Evolutionary conservation across 2,113 vertebrate genomes (phyloP).

Genomic region (Diphyllodes magnificus): DNA sequence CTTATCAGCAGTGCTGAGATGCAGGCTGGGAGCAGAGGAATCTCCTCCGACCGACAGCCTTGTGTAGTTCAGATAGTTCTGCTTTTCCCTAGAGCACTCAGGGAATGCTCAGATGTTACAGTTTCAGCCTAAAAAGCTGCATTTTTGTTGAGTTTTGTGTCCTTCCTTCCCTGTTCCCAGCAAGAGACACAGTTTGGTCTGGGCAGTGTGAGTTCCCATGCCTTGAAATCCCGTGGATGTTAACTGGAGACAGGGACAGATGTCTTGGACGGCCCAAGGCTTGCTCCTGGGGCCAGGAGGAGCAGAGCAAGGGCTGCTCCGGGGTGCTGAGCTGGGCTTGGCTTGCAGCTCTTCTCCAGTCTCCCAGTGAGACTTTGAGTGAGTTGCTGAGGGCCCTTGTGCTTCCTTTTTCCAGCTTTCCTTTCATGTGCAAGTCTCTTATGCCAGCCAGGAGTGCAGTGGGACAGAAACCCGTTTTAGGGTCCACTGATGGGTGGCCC

Average conservation of each 20-base stretch:
- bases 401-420: background rate
- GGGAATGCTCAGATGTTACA: fast-evolving
- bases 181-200: fast-evolving
- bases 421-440: fast-evolving
- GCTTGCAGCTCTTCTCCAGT: background rate
- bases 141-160: background rate
- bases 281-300: background rate
- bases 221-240: background rate
- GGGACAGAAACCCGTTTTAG: background rate
- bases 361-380: background rate
- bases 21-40: background rate
- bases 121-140: background rate
- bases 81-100: background rate
- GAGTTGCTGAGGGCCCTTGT: background rate
- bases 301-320: background rate
- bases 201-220: fast-evolving
- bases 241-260: background rate
- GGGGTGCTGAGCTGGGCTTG: background rate
- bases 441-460: too few relatives aligned
- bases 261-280: background rate
- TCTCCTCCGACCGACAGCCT: fast-evolving
- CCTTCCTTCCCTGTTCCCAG: background rate
- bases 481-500: fast-evolving
- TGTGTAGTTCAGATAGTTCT: background rate
- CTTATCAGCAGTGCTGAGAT: background rate